phyloP scores from a whole-genome alignment of 2,888 invertebrate species.

The Tinea trinotella region DNA sequence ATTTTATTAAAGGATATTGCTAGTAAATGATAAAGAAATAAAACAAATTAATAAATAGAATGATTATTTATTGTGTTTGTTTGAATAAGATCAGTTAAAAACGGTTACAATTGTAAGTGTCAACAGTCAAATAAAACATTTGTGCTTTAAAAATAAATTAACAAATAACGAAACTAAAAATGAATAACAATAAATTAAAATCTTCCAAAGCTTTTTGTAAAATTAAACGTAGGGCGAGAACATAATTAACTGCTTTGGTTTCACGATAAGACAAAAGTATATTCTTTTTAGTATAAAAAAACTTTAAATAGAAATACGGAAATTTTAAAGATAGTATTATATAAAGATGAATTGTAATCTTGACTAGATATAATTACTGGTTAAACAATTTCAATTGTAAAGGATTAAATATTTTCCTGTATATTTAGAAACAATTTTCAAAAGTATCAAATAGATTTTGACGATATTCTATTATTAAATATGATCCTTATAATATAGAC shows the following conservation, averaged over 20 bases:
- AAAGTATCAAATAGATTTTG: not conserved
- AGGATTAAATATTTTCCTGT: slow-evolving; percentile 7
- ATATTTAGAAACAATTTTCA: not conserved
- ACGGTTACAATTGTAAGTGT: slow-evolving; percentile 64
- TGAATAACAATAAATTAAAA: slow-evolving; percentile 54
- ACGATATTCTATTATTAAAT: not conserved
- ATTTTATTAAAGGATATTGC: not conserved
- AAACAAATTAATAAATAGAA: slow-evolving; percentile 41
- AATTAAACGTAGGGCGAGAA: slow-evolving; percentile 64
- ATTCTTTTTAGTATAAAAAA: not conserved
- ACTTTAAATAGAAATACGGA: not conserved
- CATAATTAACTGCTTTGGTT: slow-evolving; percentile 14
- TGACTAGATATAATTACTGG: slow-evolving; percentile 5
- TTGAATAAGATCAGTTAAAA: slow-evolving; percentile 58
- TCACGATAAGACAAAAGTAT: not conserved
- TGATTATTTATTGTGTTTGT: slow-evolving; percentile 66
- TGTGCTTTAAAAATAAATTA: slow-evolving; percentile 70
- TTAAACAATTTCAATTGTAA: not conserved
- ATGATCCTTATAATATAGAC: slow-evolving; percentile 7
- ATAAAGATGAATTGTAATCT: not conserved
- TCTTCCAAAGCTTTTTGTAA: slow-evolving; percentile 35
- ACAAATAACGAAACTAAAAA: slow-evolving; percentile 43
- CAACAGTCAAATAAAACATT: slow-evolving; percentile 68
- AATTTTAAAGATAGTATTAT: not conserved
- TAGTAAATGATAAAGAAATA: slow-evolving; percentile 36